phyloP scores from a whole-genome alignment of 2,888 invertebrate species.

The Hyposoter dolosus region DNA sequence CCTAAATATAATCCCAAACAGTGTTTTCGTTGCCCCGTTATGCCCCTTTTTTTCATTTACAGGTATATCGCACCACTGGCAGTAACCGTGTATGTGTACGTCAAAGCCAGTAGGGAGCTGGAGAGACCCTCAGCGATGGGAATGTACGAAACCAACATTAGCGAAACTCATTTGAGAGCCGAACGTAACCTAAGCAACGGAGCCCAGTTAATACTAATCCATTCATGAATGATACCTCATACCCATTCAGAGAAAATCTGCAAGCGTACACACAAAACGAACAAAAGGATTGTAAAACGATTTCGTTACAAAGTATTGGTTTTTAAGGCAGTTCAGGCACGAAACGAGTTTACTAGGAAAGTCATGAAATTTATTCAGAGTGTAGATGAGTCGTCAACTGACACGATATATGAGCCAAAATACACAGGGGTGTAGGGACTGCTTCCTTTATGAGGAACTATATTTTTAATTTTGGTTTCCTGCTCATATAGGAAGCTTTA shows the following conservation, averaged over 20 bases:
- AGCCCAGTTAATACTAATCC: slow-evolving; percentile 70
- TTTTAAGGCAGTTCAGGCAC: too few species aligned
- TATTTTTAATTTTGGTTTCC: too few species aligned
- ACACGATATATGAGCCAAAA: too few species aligned
- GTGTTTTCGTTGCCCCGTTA: background rate
- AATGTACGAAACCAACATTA: slow-evolving; percentile 86
- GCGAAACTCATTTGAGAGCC: slow-evolving; percentile 73
- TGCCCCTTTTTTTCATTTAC: slow-evolving; percentile 69
- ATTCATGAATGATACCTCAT: background rate
- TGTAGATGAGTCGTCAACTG: too few species aligned
- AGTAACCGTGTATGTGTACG: slow-evolving; percentile 88
- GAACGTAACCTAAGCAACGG: slow-evolving; percentile 72
- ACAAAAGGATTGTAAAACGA: too few species aligned
- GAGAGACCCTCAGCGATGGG: slow-evolving; percentile 86
- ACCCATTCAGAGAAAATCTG: background rate
- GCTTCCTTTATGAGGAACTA: too few species aligned
- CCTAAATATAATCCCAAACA: too few species aligned
- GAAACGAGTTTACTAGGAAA: too few species aligned
- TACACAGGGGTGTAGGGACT: too few species aligned
- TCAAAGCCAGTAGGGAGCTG: slow-evolving; percentile 88
- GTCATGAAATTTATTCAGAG: too few species aligned
- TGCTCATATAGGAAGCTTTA: too few species aligned
- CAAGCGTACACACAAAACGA: background rate
- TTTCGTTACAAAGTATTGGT: too few species aligned
- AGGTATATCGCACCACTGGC: slow-evolving; percentile 87